A percentile compares a stretch with the other conserved stretches of the same genome.
Conservation (phyloP, 2,113 vertebrate species). For the Lamprologus tigripictilis region DNA sequence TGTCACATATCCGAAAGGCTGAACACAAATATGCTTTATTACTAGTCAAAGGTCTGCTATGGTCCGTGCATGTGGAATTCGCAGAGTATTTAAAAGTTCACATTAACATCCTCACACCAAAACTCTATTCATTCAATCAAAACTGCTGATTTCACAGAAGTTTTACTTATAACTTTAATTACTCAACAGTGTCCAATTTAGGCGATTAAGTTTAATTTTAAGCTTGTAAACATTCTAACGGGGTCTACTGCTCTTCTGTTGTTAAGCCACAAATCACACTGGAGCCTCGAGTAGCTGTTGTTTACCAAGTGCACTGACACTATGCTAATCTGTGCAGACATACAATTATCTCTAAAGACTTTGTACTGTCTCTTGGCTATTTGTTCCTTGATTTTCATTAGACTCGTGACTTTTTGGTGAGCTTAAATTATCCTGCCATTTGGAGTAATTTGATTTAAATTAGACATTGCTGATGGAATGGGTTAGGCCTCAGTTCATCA, state of each 20-base stretch:
- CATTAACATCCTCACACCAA: neutral
- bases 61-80: neutral
- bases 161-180: neutral
- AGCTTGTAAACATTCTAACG: slow-evolving; percentile 21
- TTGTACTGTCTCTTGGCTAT: neutral
- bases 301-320: slow-evolving; percentile 37
- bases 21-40: neutral
- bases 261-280: slow-evolving; percentile 32
- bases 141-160: neutral
- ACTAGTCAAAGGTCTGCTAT: neutral
- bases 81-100: neutral
- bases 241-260: slow-evolving; percentile 21
- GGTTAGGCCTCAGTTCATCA: slow-evolving; percentile 14
- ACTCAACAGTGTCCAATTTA: slow-evolving; percentile 15
- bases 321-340: slow-evolving; percentile 38
- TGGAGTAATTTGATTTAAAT: slow-evolving; percentile 37
- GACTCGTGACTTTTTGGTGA: neutral
- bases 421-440: slow-evolving; percentile 32
- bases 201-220: slow-evolving; percentile 24
- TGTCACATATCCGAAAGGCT: slow-evolving; percentile 17
- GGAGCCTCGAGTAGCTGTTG: slow-evolving; percentile 30
- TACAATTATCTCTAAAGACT: slow-evolving; percentile 26
- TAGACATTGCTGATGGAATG: slow-evolving; percentile 33
- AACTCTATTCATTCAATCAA: neutral
- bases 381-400: neutral